Evolutionary conservation across 2,888 invertebrate genomes (phyloP).

Genomic region (Biston betularia): DNA sequence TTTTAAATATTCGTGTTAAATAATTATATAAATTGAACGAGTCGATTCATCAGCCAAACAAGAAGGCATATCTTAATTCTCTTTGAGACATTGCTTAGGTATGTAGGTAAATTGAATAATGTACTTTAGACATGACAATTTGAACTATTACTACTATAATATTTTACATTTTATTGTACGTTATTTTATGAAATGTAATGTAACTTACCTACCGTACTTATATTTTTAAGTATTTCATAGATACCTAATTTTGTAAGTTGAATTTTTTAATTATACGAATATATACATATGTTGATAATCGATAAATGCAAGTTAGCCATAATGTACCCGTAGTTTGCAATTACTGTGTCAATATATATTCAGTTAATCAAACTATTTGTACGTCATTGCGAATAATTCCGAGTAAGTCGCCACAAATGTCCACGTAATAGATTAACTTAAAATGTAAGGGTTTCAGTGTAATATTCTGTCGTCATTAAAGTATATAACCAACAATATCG

Average conservation of each 20-base stretch:
- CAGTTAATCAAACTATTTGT: conserved; percentile 35
- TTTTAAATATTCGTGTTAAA: background rate
- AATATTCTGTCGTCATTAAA: conserved; percentile 81
- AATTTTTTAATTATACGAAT: conserved; percentile 49
- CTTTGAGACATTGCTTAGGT: conserved; percentile 20
- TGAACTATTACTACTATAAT: conserved; percentile 13
- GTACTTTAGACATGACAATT: conserved; percentile 39
- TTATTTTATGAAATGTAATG: conserved; percentile 66
- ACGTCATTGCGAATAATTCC: conserved; percentile 52
- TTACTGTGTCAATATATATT: conserved; percentile 75
- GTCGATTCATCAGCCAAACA: background rate
- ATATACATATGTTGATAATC: conserved; percentile 50
- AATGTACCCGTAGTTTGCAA: conserved; percentile 73
- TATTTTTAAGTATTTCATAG: conserved; percentile 62
- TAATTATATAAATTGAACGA: background rate
- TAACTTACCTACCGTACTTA: conserved; percentile 59
- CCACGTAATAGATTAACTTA: conserved; percentile 75
- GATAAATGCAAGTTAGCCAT: conserved; percentile 53
- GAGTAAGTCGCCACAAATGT: conserved; percentile 71
- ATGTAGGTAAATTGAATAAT: conserved; percentile 15
- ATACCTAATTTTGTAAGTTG: conserved; percentile 56
- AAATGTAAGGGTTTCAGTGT: conserved; percentile 72
- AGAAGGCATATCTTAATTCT: background rate
- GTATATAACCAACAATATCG: conserved; percentile 64
- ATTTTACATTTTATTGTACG: conserved; percentile 53